Evolutionary conservation across 2,113 vertebrate genomes (phyloP), one percentile per base, ranked within the genome.

Genomic region (Hippoglossus stenolepis): DNA sequence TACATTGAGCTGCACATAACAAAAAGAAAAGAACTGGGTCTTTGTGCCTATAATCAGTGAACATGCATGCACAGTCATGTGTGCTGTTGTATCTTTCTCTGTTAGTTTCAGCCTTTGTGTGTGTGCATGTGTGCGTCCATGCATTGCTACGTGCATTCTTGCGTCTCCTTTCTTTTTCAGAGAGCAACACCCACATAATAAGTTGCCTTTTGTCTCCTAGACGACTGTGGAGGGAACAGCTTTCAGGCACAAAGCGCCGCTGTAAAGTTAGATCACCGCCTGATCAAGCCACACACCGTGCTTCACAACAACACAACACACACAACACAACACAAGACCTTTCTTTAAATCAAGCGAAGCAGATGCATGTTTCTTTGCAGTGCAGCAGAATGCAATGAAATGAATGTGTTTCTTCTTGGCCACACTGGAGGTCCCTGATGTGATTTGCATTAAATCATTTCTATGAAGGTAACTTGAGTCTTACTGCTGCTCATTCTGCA

Each of bases 121-220:
- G 10, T 65, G 11, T 67, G 62, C 56, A 11, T 26, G 10, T 28
- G 65, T 61, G 61, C 53, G 23, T 24, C 23, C n/a, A 7, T 70
- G 65, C 18, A 56, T 65, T 47, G 18, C 14, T 47, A 66, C 75
- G 14, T 65, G 66, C 71, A 61, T 40, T 35, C 24, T 61, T 38
- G 23, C 60, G 54, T 35, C 58, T 43, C 59, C 69, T 53, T 63
- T 49, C 45, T 58, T 58, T 57, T 23, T n/a, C 24, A 58, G 21
- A 82, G 56, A 31, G 82, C 75, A 45, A 77, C 83, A 57, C 75
- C 81, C 77, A 80, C 86, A 80, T 70, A 80, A 80, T 75, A 58
- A 68, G 13, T 56, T 67, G 43, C 65, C 73, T 86, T 51, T 88
- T 90, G 85, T 91, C 86, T 87, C 86, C 79, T 58, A 78, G 89